These are phyloP conservation scores for Brassicogethes aeneus DNA, from an alignment of 2,888 invertebrate species.

Conservation along the genomic window DNA sequence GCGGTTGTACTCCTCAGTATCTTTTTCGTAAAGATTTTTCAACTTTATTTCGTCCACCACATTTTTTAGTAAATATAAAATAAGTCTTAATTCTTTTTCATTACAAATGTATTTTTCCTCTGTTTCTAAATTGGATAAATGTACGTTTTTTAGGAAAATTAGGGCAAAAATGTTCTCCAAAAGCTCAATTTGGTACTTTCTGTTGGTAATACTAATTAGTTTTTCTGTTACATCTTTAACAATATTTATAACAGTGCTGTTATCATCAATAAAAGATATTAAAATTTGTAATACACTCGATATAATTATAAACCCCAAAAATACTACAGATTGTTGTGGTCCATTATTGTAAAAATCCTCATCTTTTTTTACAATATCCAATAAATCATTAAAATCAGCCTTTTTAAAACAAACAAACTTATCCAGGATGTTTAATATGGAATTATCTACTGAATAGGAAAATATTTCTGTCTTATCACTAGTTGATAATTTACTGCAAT, in stretches of 20 bases:
- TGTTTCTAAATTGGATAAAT: conserved; percentile 7
- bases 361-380: conserved; percentile 17
- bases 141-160: conserved; percentile 39
- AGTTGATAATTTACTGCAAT: conserved; percentile 21
- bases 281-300: conserved; percentile 15
- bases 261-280: conserved; percentile 7
- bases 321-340: conserved; percentile 12
- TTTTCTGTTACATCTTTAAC: conserved; percentile 13
- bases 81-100: conserved; percentile 49
- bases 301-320: conserved; percentile 16
- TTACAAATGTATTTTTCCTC: conserved; percentile 48
- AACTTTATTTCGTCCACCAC: conserved; percentile 46
- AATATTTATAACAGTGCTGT: conserved; percentile 8
- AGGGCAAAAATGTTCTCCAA: conserved; percentile 62
- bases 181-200: conserved; percentile 46
- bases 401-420: conserved; percentile 23
- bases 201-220: conserved; percentile 16
- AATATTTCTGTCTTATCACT: conserved; percentile 16
- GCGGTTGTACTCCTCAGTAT: conserved; percentile 28
- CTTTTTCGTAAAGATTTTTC: conserved; percentile 33
- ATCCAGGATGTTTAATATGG: conserved; percentile 23
- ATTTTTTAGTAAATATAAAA: conserved; percentile 49
- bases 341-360: conserved; percentile 12
- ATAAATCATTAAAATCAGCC: conserved; percentile 17
- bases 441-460: conserved; percentile 16